These are phyloP conservation scores for Ethmia dodecea DNA, from an alignment of 2,888 invertebrate genomes.

Conservation along the genomic window DNA sequence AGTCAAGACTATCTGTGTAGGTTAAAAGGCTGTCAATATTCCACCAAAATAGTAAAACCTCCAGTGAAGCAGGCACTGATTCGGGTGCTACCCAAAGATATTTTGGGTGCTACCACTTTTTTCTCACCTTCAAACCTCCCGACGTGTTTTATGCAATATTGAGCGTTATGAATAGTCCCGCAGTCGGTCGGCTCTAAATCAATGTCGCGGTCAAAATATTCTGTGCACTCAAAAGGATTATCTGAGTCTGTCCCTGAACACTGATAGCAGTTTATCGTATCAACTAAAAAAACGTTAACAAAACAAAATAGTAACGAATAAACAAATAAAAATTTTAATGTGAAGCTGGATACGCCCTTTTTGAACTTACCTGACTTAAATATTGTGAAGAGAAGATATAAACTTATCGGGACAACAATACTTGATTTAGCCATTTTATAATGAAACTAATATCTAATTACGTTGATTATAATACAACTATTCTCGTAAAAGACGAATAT, in stretches of 20 bases:
- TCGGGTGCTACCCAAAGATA: too few relatives aligned
- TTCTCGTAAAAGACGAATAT: too few relatives aligned
- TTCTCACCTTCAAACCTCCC: slow-evolving; percentile 94
- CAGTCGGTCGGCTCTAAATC: slow-evolving; percentile 84
- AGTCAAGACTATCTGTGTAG: too few relatives aligned
- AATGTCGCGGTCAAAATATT: slow-evolving; percentile 82
- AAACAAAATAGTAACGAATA: slow-evolving; percentile 21
- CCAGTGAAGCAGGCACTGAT: too few relatives aligned
- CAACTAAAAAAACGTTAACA: slow-evolving; percentile 68
- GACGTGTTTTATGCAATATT: slow-evolving; percentile 95
- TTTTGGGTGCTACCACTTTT: too few relatives aligned
- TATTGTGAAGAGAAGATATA: slow-evolving; percentile 28
- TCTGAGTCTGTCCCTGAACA: slow-evolving; percentile 90
- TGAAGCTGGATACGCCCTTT: slow-evolving; percentile 38
- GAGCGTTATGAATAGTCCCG: slow-evolving; percentile 87
- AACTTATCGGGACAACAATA: too few relatives aligned
- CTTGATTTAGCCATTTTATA: too few relatives aligned
- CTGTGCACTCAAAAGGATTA: slow-evolving; percentile 90
- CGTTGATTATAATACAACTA: too few relatives aligned
- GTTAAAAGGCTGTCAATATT: too few relatives aligned
- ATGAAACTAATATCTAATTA: too few relatives aligned
- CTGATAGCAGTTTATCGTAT: slow-evolving; percentile 89
- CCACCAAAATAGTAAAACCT: too few relatives aligned
- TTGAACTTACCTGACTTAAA: slow-evolving; percentile 43
- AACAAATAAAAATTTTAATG: slow-evolving; percentile 23